Evolutionary conservation across 2,888 invertebrate genomes (phyloP), one percentile per base, ranked within the genome.

Genomic region (Caradrina clavipalpis): DNA sequence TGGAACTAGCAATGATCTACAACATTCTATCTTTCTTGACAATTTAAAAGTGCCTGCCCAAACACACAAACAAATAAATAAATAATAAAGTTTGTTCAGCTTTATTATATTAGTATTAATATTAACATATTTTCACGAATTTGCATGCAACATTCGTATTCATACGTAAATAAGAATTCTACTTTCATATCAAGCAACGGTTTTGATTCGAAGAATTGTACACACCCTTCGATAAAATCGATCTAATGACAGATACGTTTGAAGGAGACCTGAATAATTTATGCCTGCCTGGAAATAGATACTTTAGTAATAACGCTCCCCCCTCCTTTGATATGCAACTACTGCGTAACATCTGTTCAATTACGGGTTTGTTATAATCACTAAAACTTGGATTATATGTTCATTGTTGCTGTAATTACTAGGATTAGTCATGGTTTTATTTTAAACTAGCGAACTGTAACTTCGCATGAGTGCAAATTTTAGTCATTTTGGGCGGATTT

Each of bases 211-310:
- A 62, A 21, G 47, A 59, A 42, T 13, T 62, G 35, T 45, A 45
- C 3, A 42, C 61, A 77, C 54, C 61, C 64, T 51, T 64, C 70
- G 21, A 39, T 59, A 35, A 8, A 49, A 73, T 79, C 80, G 76
- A 80, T 76, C 42, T 69, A 69, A 77, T 75, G 65, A 65, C 54
- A 59, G 54, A 22, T 39, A 8, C 19, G 21, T 65, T 71, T 62
- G 50, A 80, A 45, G 63, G 31, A 58, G 35, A 58, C 57, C 42
- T 76, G 62, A 57, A 67, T 76, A 57, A 76, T 80, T 67, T 39
- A 81, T 77, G 47, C 39, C 19, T 31, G 59, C 49, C 61, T 55
- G 68, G 73, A 69, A 72, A 73, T 81, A 60, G 59, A 66, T 63
- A 81, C 59, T 72, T 68, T 57, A 62, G 42, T 50, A 59, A 78